A percentile compares a stretch with the other conserved stretches of the same genome.
These are phyloP conservation scores for Cottus gobio DNA, from an alignment of 2,113 vertebrate genomes.

Conservation along the genomic window DNA sequence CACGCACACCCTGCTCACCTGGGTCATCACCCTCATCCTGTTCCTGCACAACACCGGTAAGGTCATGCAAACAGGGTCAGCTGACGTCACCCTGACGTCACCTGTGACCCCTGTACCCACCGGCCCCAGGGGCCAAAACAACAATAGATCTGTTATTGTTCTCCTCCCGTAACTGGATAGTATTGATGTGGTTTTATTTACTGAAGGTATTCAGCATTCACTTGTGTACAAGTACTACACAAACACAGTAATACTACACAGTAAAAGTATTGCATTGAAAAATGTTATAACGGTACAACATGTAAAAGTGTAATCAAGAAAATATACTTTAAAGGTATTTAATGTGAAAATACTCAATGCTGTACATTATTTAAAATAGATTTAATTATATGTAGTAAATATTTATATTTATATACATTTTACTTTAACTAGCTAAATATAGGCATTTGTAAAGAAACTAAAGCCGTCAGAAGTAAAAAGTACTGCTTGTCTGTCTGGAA, in stretches of 20 bases:
- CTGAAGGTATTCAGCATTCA: background rate
- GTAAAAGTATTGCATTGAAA: background rate
- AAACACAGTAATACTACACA: background rate
- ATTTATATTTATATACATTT: background rate
- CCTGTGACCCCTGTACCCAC: too few species aligned
- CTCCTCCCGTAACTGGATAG: background rate
- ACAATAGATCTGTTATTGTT: too few species aligned
- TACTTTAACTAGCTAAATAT: background rate
- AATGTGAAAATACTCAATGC: background rate
- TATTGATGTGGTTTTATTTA: background rate
- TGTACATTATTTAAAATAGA: background rate
- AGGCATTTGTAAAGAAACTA: background rate
- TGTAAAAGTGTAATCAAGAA: background rate
- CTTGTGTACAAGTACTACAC: background rate
- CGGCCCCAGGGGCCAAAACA: too few species aligned
- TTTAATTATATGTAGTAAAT: background rate
- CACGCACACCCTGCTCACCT: slow-evolving; percentile 85
- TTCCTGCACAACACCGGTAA: slow-evolving; percentile 93
- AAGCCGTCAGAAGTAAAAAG: background rate
- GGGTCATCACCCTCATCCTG: slow-evolving; percentile 83
- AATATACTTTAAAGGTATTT: background rate
- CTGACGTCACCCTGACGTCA: too few species aligned
- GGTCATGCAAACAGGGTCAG: slow-evolving; percentile 15
- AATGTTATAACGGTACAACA: background rate
- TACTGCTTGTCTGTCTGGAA: background rate